Base-by-base conservation (phyloP, 2,113 vertebrate species). In the Seriola rivoliana region DNA sequence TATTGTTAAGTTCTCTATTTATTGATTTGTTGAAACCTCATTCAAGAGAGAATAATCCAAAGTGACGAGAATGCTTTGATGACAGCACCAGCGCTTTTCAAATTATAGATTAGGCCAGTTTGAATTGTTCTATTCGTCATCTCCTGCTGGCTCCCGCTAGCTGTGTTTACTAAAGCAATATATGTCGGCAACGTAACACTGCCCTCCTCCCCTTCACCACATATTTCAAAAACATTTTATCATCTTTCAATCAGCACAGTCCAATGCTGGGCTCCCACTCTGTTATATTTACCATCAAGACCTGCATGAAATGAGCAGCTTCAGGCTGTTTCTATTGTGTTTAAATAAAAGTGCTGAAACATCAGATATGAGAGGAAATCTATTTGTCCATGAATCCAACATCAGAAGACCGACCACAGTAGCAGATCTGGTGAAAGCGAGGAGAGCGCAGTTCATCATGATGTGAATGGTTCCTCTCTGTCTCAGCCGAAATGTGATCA, bases 21-120 rank as follows among this genome's bases (percentile, higher is more conserved):
- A 87, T 73, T 75, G 76, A 85, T 84, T 78, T 55, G 44, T 80
- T 83, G 63, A 73, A 81, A 90, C 62, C 62, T 82, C 44, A 72
- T 72, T 86, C 23, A 62, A 19, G 42, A 68, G n/a, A 65, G 40
- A 79, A 79, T 21, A 65, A 78, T 70, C 65, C 67, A 66, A 81
- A 70, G 65, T 62, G 68, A 75, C 1, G 16, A 54, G 44, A 66
- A 10, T 8, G 14, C 63, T 84, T 69, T 77, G 79, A 80, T 75
- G 65, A 65, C 19, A n/a, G 59, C 60, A 77, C 34, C 12, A 42
- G 8, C 16, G 75, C 71, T 70, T 81, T 75, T 78, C 38, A 75
- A 71, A 76, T 82, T 42, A 54, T 71, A 48, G 65, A 82, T 85
- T 66, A 81, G 69, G 12, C 8, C 4, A 42, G 14, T 58, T 46